Evolutionary conservation across 2,113 vertebrate species (phyloP).

Genomic region (Phoxinus phoxinus): DNA sequence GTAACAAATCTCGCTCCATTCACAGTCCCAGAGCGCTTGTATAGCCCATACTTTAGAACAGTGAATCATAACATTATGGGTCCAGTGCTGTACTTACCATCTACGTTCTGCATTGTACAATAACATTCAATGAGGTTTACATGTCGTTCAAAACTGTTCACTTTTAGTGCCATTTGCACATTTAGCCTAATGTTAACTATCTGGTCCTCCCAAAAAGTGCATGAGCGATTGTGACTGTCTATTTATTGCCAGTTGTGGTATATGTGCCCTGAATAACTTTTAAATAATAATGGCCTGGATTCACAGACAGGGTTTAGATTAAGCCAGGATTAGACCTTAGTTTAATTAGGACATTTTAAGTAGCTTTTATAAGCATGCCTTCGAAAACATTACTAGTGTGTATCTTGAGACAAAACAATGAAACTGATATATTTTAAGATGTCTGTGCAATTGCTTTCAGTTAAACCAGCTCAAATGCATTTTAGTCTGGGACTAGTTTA

Average conservation of each 20-base stretch:
- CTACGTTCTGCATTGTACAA: neutral
- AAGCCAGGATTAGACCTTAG: too few relatives aligned
- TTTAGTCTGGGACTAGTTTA: too few relatives aligned
- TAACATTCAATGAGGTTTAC: neutral
- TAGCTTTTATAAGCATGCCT: too few relatives aligned
- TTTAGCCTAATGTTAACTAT: neutral
- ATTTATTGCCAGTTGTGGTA: neutral
- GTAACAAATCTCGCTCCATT: constrained; percentile 23
- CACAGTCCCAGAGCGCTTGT: neutral
- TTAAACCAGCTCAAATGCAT: too few relatives aligned
- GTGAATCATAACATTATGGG: constrained; percentile 27
- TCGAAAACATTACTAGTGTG: too few relatives aligned
- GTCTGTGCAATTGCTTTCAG: too few relatives aligned
- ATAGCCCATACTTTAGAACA: neutral
- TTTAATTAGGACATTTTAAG: too few relatives aligned
- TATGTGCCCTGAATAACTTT: neutral
- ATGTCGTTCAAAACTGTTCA: neutral
- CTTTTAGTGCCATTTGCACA: neutral
- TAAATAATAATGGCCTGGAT: neutral
- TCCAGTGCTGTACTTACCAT: constrained; percentile 5
- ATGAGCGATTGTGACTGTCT: neutral
- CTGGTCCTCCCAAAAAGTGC: neutral
- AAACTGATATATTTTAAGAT: too few relatives aligned
- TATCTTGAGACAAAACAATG: too few relatives aligned
- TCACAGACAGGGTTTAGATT: too few relatives aligned